Base-by-base conservation (phyloP, 1,140 invertebrate genomes). In the Atta cephalotes region DNA sequence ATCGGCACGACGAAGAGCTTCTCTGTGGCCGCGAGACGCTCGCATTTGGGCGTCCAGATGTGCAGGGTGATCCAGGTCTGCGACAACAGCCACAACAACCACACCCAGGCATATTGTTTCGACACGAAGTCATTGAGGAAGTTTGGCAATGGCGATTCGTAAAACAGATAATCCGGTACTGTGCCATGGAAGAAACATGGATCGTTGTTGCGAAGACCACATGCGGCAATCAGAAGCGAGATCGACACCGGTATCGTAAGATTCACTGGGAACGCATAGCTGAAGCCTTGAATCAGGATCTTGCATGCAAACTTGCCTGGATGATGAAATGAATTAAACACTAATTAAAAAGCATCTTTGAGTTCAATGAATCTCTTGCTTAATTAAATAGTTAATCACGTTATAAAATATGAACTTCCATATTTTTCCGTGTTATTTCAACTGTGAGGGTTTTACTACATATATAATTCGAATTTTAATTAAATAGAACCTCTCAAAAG, bases 31-130 rank as follows among this genome's bases (percentile, higher is more conserved):
- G 99, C 99, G 85, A 99, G 96, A 96, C 99, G 97, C 95, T 99
- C 99, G 90, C 98, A 98, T 95, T 99, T 99, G 0, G 99, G 98
- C 1, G 97, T 98, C 99, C 99, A 99, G 65, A 99, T 98, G 92
- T 99, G 99, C 62, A 99, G 95, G 0, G 98, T 98, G 25, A 99
- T 98, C 98, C 98, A 99, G 0, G 98, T 98, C 94, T 99, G 98
- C 0, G 98, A 99, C 2, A 99, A 94, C n/a, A 99, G 95, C 98
- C 98, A 99, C 5, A 99, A 93, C 76, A 99, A 94, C 98, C 98
- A 99, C 31, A 98, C 97, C 98, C 98, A 99, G 10, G 97, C 98
- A 95, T 99, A 98, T 96, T 98, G 97, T 91, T 97, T 97, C 0
- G 97, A 97, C 45, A 98, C 97, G 91, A 98, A 98, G 90, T 98